These are phyloP conservation scores for Agonopterix heracliana DNA, from an alignment of 2,888 invertebrate species.

Conservation along the genomic window DNA sequence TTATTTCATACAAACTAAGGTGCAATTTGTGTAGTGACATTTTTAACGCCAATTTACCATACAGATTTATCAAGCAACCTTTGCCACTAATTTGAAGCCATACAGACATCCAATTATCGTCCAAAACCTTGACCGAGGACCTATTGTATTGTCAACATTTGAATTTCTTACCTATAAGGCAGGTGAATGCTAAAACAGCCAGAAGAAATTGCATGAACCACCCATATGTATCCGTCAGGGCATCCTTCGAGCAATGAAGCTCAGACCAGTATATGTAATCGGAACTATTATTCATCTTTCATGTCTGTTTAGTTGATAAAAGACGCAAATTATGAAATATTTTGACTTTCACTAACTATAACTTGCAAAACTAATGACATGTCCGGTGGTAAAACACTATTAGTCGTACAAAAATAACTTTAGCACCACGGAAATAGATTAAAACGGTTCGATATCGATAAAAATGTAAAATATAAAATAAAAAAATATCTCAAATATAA, in stretches of 20 bases:
- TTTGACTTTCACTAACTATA: conserved; percentile 3
- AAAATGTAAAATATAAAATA: neutral
- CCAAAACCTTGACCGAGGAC: too few relatives aligned
- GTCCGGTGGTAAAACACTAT: too few relatives aligned
- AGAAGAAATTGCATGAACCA: conserved; percentile 84
- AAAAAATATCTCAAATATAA: conserved; percentile 1
- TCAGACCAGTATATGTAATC: conserved; percentile 63
- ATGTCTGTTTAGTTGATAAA: conserved; percentile 19
- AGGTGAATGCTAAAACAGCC: conserved; percentile 82
- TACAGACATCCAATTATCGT: neutral
- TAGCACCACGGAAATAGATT: too few relatives aligned
- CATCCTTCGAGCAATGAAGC: conserved; percentile 81
- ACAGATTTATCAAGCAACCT: neutral
- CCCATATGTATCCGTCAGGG: conserved; percentile 83
- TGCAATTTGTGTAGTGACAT: too few relatives aligned
- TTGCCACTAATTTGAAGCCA: neutral
- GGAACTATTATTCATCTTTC: conserved; percentile 68
- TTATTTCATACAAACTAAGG: too few relatives aligned
- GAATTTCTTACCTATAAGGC: conserved; percentile 76
- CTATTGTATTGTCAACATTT: too few relatives aligned
- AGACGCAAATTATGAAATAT: neutral
- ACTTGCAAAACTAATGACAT: too few relatives aligned
- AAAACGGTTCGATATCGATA: too few relatives aligned
- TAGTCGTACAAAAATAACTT: too few relatives aligned
- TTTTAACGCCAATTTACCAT: too few relatives aligned